Evolutionary conservation across 2,797 vertebrate species (phyloP), one percentile per base, ranked within the genome.

Genomic region (Ctenopoma kingsleyae): DNA sequence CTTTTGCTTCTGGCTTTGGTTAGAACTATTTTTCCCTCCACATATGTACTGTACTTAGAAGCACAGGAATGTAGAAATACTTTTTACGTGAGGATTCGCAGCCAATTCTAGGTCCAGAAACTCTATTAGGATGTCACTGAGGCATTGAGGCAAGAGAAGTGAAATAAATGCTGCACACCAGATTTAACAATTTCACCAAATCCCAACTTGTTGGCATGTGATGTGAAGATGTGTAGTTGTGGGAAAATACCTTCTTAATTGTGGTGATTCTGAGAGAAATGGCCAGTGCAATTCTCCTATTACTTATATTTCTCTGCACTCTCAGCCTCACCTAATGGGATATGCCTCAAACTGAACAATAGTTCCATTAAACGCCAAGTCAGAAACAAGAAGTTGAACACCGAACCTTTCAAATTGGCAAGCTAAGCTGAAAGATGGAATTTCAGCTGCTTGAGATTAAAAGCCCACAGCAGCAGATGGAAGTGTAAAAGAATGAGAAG

Each of bases 401-500:
- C 72, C 50, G 15, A 68, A 81, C 69, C 74, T 83, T 84, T 88
- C 74, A 78, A 30, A 69, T 50, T 20, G 80, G 70, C 70, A 12
- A 71, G 81, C 71, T 56, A 22, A 59, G 75, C 81, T 68, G 85
- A 87, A 82, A 91, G 91, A 92, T 91, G 89, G 89, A 90, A 93
- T 91, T 93, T 89, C 85, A 89, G 75, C 82, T 82, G 82, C 73
- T 75, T 48, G 80, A 92, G 92, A 93, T 93, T 90, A 92, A 92
- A 92, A 91, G 82, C 77, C 83, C 60, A 44, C 68, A 72, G 78
- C 62, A 36, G 84, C 79, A 82, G 87, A 88, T 84, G 88, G 88
- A 89, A 86, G 81, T 73, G 77, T 70, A 74, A 84, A 82, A 80
- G 79, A 89, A 87, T 67, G 71, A 87, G 76, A 80, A 12, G 74